A percentile compares a stretch with the other conserved stretches of the same genome.
Conservation (phyloP, 2,113 vertebrate genomes). For the Scophthalmus maximus region DNA sequence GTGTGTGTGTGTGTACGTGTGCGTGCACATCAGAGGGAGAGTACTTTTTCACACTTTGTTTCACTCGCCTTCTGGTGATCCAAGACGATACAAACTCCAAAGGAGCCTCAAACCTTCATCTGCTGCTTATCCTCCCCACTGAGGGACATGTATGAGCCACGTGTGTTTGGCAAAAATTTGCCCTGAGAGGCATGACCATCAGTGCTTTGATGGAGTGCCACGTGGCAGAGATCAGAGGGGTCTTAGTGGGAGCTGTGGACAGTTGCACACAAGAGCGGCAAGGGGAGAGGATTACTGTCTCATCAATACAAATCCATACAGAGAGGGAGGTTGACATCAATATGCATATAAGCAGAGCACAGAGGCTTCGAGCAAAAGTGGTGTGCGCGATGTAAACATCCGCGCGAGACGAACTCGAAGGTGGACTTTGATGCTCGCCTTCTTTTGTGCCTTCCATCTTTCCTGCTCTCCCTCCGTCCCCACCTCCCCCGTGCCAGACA, state of each 20-base stretch:
- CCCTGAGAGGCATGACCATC: conserved; percentile 74
- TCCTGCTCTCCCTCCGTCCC: conserved; percentile 35
- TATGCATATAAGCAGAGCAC: conserved; percentile 56
- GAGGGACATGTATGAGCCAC: conserved; percentile 65
- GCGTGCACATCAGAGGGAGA: conserved; percentile 34
- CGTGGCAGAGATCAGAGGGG: conserved; percentile 83
- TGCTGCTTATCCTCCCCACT: conserved; percentile 66
- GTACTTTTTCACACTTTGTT: conserved; percentile 60
- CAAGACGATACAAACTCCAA: conserved; percentile 70
- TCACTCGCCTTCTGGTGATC: conserved; percentile 58
- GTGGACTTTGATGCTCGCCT: conserved; percentile 46
- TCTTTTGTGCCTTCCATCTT: conserved; percentile 45
- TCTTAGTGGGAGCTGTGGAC: conserved; percentile 83
- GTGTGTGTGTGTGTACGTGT: conserved; percentile 27
- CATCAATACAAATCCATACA: conserved; percentile 78
- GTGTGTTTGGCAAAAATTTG: conserved; percentile 73
- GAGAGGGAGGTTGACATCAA: conserved; percentile 71
- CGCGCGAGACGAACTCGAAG: conserved; percentile 16
- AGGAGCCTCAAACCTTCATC: conserved; percentile 70
- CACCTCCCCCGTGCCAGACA: conserved; percentile 66
- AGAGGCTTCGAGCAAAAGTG: conserved; percentile 36
- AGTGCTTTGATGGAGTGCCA: conserved; percentile 83
- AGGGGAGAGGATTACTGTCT: conserved; percentile 81
- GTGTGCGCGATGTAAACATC: conserved; percentile 47
- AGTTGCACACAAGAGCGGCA: conserved; percentile 72